Evolutionary conservation across 2,113 vertebrate species (phyloP), one percentile per base, ranked within the genome.

Genomic region (Stercorarius parasiticus): DNA sequence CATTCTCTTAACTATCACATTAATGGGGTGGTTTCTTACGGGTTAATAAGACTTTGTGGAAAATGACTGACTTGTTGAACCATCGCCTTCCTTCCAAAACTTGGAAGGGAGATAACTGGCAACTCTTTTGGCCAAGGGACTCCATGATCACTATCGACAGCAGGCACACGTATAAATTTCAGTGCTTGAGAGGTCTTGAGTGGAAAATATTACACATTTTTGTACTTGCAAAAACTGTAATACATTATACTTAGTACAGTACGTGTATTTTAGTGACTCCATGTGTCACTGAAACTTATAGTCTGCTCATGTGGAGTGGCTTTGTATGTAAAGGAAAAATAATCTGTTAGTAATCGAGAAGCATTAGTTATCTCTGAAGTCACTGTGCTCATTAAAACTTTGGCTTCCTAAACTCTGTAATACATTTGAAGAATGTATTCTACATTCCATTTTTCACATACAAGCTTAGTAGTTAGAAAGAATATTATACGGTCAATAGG

Each of bases 181-280:
- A 64, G 50, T 64, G 80, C 16, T 64, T 70, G 11, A 92, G 85
- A 77, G 58, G 42, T 42, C 43, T n/a, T 42, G 38, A 88, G 53
- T 15, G 50, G 90, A 96, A 96, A 95, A 69, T 32, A 83, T 27
- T 70, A 94, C 45, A 81, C n/a, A 19, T 86, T 95, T 94, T 92
- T 72, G 36, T 34, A 64, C 23, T 73, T 82, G 19, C 26, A 91
- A 84, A 90, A 78, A n/a, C 42, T 74, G 40, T 45, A 78, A 74
- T 4, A 62, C 10, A 34, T 86, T 84, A 79, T 58, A 86, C 40
- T 92, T 67, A 92, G 43, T 40, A 25, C n/a, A 13, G 76, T 38
- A 83, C 0, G 0, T 67, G 72, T 81, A 83, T 77, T 90, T 93
- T 92, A 92, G 86, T 70, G 76, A 79, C 74, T 93, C 58, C 40